Evolutionary conservation across 2,113 vertebrate species (phyloP), one percentile per base, ranked within the genome.

Genomic region (Channa argus): DNA sequence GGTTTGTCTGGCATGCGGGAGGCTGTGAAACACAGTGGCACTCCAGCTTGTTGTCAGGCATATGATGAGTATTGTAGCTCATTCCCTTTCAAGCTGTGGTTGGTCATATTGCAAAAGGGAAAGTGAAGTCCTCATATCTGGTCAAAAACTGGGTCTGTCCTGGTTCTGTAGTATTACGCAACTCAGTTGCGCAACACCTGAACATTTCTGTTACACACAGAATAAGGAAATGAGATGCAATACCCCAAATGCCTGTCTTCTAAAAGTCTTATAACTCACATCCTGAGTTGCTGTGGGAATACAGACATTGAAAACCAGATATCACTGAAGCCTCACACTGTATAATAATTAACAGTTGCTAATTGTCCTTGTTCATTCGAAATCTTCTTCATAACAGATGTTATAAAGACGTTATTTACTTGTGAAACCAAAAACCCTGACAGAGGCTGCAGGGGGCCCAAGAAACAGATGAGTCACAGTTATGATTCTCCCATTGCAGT

Each of bases 111-210:
- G 62, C 50, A 59, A 67, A 82, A 54, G 52, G 51, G 14, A 67
- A 67, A 69, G 50, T 9, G 55, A 71, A 63, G 63, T 76, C 63
- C 49, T 63, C 72, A 9, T 45, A 83, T 78, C 51, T 38, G 41
- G 61, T 49, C 71, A 73, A 72, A 54, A 47, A 12, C 74, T 81
- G 71, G 60, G 71, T 87, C 79, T 85, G 41, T 39, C 71, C 46
- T 46, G 59, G 49, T 83, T 86, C 67, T 63, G 51, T 66, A 49
- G 24, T 62, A 68, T 93, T 91, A 82, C 74, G 75, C 65, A 89
- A 89, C 77, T 13, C 2, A 8, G 64, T 93, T 89, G 63, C 9
- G 73, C 88, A 91, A 91, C 59, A 80, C 76, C 76, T 64, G 9
- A 51, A 76, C 50, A 34, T 70, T 52, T 83, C 69, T 76, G 43